Evolutionary conservation across 2,888 invertebrate species (phyloP).

Genomic region (Ennomos quercinarius): DNA sequence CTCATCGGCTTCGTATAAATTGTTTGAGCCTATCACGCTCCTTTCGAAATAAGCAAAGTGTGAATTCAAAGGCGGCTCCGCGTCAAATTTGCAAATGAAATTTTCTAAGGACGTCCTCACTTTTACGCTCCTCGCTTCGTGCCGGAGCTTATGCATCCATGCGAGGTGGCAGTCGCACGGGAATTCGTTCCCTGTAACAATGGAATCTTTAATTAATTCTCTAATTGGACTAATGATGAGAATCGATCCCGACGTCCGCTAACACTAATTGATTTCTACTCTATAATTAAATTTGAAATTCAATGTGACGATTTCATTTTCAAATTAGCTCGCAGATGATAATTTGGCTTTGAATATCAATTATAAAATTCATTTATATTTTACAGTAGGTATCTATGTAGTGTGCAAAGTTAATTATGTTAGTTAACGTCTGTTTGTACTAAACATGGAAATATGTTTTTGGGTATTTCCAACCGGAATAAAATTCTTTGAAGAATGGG

Average conservation of each 20-base stretch:
- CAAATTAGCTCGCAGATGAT: constrained; percentile 31
- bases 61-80: constrained; percentile 68
- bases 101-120: constrained; percentile 90
- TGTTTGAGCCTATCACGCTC: constrained; percentile 68
- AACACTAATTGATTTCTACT: constrained; percentile 53
- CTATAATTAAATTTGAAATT: constrained; percentile 44
- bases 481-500: background rate
- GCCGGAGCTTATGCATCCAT: constrained; percentile 92
- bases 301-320: constrained; percentile 35
- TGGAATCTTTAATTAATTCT: constrained; percentile 56
- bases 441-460: too few relatives aligned
- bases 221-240: constrained; percentile 56
- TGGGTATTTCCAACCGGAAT: too few relatives aligned
- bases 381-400: constrained; percentile 10
- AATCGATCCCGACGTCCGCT: constrained; percentile 41
- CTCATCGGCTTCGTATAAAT: constrained; percentile 68
- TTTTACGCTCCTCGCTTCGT: constrained; percentile 90
- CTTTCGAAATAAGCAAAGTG: constrained; percentile 77
- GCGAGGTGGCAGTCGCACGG: constrained; percentile 93
- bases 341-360: constrained; percentile 29
- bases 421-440: too few relatives aligned
- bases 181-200: constrained; percentile 92
- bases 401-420: background rate
- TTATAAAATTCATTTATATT: constrained; percentile 20
- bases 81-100: constrained; percentile 89